phyloP scores from a whole-genome alignment of 2,113 vertebrate species.

The Lasiurus cinereus region DNA sequence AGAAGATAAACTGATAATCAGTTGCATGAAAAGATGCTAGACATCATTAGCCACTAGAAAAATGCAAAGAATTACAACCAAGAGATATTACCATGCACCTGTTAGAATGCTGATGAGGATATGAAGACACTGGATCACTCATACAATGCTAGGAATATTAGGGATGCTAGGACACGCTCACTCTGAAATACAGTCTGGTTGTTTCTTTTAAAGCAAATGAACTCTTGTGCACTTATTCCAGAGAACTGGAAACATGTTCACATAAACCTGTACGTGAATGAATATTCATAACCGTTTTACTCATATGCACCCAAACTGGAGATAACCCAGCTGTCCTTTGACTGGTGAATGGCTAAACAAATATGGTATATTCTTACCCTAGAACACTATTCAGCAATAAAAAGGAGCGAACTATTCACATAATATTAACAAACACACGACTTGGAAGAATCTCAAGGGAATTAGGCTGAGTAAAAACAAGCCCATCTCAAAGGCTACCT shows the following conservation, averaged over 20 bases:
- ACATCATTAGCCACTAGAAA: neutral
- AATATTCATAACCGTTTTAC: neutral
- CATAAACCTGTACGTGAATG: neutral
- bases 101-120: neutral
- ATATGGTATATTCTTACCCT: neutral
- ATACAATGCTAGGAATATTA: neutral
- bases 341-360: neutral
- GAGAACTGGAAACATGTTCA: slow-evolving; percentile 1
- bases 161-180: neutral
- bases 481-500: neutral
- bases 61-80: neutral
- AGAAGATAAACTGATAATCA: neutral
- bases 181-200: neutral
- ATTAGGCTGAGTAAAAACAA: neutral
- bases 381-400: neutral
- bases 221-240: neutral
- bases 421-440: neutral
- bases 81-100: neutral
- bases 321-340: too few relatives aligned
- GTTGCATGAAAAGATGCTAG: neutral
- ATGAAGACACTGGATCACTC: neutral
- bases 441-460: neutral
- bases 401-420: neutral
- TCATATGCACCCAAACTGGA: neutral
- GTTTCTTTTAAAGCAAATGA: neutral